Evolutionary conservation across 2,888 invertebrate species (phyloP), one percentile per base, ranked within the genome.

Genomic region (Lottia gigantea): DNA sequence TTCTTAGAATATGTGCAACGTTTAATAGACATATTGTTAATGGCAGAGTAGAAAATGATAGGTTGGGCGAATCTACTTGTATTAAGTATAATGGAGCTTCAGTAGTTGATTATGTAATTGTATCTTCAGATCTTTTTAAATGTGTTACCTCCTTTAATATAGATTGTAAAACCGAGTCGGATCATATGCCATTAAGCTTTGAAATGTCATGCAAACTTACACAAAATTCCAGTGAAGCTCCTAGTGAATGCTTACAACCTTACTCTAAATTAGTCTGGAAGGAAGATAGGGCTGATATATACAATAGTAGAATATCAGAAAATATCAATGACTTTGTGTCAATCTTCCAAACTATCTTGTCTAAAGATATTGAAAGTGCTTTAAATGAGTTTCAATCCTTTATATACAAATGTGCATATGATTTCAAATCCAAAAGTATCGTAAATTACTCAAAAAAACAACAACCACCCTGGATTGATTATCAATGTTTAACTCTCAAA

Each of bases 21-120:
- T 55, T 55, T 55, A 55, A 55, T 55, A n/a, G n/a, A 55, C 55
- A 55, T 23, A 19, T 55, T 55, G 55, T 55, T 19, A 55, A 55
- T 55, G 55, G 55, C 19, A 55, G 55, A 55, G 11, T 55, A 19
- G 55, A 8, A 7, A 14, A 55, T 8, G 23, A 55, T 23, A 8
- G 19, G 23, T 11, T 23, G 8, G 55, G 55, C 15, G 55, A 55
- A 55, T 55, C 8, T 55, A 55, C 55, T 55, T 55, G 55, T 19
- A 23, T 55, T 19, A 55, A 55, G 19, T 55, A 55, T 23, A 55
- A 55, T 55, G 55, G 55, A 19, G 55, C 55, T 14, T 55, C n/a
- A n/a, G 55, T 55, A 23, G 55, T 55, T n/a, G 55, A 55, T 23
- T 55, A 55, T 55, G 15, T 49, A 7, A 7, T 55, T 8, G 19